A percentile compares a stretch with the other conserved stretches of the same genome.
These are phyloP conservation scores for Darevskia mixta DNA, from an alignment of 2,797 vertebrate genomes.

Conservation along the genomic window DNA sequence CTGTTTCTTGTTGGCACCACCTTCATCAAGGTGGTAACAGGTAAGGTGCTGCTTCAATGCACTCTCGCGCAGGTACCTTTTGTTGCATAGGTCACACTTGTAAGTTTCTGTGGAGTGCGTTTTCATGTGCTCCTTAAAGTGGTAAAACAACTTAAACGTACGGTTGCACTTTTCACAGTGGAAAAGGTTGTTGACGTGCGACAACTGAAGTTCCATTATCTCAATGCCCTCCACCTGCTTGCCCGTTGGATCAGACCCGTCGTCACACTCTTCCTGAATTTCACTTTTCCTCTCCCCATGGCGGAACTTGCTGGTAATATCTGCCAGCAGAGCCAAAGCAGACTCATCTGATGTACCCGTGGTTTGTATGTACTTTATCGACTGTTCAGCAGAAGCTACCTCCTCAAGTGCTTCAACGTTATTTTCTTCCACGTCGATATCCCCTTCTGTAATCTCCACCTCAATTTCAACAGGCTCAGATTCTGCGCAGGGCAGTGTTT, in stretches of 20 bases:
- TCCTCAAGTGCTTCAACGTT: constrained; percentile 84
- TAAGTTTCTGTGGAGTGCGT: constrained; percentile 91
- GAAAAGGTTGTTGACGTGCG: constrained; percentile 94
- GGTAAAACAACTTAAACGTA: constrained; percentile 97
- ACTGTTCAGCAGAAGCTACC: constrained; percentile 84
- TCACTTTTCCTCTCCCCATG: constrained; percentile 88
- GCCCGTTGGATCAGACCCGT: constrained; percentile 84
- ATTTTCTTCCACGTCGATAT: constrained; percentile 87
- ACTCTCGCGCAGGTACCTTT: constrained; percentile 94
- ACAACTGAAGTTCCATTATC: constrained; percentile 97
- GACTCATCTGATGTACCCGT: constrained; percentile 90
- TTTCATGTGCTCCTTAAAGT: constrained; percentile 98
- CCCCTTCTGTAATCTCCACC: constrained; percentile 88
- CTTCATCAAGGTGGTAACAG: constrained; percentile 92
- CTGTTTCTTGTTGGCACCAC: constrained; percentile 87
- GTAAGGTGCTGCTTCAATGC: constrained; percentile 94
- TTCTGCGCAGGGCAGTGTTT: constrained; percentile 89
- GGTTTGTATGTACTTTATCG: constrained; percentile 85
- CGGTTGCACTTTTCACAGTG: constrained; percentile 96
- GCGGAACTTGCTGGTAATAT: constrained; percentile 98
- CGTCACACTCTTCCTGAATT: constrained; percentile 78
- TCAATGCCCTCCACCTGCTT: constrained; percentile 95
- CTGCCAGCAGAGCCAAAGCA: constrained; percentile 93
- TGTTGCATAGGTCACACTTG: constrained; percentile 92
- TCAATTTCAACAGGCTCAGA: constrained; percentile 92